Evolutionary conservation across 2,888 invertebrate genomes (phyloP).

Genomic region (Pyrocoelia pectoralis): DNA sequence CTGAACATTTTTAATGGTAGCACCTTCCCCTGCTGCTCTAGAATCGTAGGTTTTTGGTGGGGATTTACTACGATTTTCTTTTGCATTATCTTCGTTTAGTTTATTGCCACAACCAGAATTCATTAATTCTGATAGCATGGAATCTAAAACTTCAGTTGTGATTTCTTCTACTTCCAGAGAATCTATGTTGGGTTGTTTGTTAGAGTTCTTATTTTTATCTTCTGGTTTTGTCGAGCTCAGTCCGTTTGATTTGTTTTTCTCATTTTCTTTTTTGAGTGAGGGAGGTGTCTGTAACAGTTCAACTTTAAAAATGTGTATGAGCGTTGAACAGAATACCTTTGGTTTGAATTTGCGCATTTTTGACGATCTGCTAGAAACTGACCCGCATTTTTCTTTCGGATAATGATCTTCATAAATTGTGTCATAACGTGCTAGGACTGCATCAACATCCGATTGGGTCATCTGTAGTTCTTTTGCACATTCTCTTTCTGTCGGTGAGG

Average conservation of each 20-base stretch:
- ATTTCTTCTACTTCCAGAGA: conserved; percentile 45
- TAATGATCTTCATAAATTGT: conserved; percentile 36
- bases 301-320: neutral
- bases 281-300: neutral
- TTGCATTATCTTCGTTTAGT: conserved; percentile 4
- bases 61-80: neutral
- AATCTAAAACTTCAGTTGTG: conserved; percentile 45
- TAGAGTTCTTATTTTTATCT: neutral
- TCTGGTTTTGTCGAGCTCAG: neutral
- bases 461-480: conserved; percentile 25
- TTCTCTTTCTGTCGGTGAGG: neutral
- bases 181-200: conserved; percentile 20
- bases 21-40: neutral
- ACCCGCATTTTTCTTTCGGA: neutral
- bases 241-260: neutral
- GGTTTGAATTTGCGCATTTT: neutral
- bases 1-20: neutral
- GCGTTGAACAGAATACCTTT: neutral
- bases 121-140: conserved; percentile 44
- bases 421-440: conserved; percentile 44
- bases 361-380: conserved; percentile 17
- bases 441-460: conserved; percentile 41
- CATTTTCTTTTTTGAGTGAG: neutral
- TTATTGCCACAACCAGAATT: conserved; percentile 33
- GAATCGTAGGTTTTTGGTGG: neutral